Evolutionary conservation across 1,140 invertebrate species (phyloP).

Genomic region (Aphis gossypii): DNA sequence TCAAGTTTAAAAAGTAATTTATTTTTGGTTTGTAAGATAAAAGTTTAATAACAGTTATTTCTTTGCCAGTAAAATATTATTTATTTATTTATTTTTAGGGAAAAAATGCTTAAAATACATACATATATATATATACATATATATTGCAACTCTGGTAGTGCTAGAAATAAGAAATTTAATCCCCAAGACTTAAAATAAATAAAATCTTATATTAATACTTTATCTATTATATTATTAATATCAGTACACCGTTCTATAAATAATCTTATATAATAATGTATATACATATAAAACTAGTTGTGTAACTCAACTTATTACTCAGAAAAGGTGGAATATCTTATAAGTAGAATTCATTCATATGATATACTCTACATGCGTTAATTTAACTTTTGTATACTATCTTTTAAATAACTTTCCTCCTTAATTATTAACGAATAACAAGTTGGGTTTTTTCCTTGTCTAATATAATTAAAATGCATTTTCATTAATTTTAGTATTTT

Average conservation of each 20-base stretch:
- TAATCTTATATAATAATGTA: not conserved
- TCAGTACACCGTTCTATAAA: not conserved
- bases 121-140: not conserved
- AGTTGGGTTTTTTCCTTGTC: not conserved
- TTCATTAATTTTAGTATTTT: not conserved
- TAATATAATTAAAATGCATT: not conserved
- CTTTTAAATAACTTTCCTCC: not conserved
- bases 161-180: not conserved
- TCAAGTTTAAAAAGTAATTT: conserved; percentile 10
- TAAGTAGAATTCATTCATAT: not conserved
- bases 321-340: not conserved
- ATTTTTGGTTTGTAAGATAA: not conserved
- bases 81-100: not conserved
- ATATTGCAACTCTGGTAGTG: not conserved
- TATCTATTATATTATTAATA: not conserved
- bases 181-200: not conserved
- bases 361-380: not conserved
- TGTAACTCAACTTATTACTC: not conserved
- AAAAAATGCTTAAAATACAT: not conserved
- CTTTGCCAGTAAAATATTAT: not conserved
- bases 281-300: not conserved
- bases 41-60: not conserved
- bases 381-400: not conserved
- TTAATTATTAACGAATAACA: not conserved
- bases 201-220: not conserved